These are phyloP conservation scores for Ptilodon capucinus DNA, from an alignment of 2,888 invertebrate species.

Conservation along the genomic window DNA sequence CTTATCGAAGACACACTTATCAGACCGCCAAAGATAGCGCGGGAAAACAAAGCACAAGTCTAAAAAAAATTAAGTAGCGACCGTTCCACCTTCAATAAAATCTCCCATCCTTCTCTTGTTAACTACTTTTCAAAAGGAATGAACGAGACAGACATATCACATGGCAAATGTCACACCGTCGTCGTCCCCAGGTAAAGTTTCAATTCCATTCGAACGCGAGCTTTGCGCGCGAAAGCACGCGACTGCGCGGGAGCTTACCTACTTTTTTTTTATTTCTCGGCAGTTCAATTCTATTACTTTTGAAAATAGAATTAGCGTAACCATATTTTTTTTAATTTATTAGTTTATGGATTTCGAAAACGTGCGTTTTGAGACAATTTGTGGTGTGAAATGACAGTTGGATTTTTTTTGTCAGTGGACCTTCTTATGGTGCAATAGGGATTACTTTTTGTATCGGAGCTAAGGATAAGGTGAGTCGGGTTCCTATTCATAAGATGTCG, in stretches of 20 bases:
- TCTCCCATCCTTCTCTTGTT: constrained; percentile 36
- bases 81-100: constrained; percentile 69
- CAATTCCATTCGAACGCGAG: constrained; percentile 69
- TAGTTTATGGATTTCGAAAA: constrained; percentile 12
- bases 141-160: constrained; percentile 50
- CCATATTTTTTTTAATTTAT: constrained; percentile 24
- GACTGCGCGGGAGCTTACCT: constrained; percentile 46
- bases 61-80: constrained; percentile 55
- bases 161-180: constrained; percentile 62
- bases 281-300: constrained; percentile 43
- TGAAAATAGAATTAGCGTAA: constrained; percentile 11
- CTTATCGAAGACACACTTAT: constrained; percentile 58
- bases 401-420: constrained; percentile 50
- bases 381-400: constrained; percentile 54
- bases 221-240: constrained; percentile 78
- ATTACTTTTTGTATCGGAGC: constrained; percentile 58
- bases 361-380: constrained; percentile 43
- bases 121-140: constrained; percentile 2
- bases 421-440: constrained; percentile 66
- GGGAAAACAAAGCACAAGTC: constrained; percentile 64
- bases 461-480: constrained; percentile 65
- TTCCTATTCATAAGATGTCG: constrained; percentile 44
- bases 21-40: constrained; percentile 66
- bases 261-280: constrained; percentile 23
- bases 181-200: constrained; percentile 70